Evolutionary conservation across 2,888 invertebrate species (phyloP).

Genomic region (Cephonodes hylas): DNA sequence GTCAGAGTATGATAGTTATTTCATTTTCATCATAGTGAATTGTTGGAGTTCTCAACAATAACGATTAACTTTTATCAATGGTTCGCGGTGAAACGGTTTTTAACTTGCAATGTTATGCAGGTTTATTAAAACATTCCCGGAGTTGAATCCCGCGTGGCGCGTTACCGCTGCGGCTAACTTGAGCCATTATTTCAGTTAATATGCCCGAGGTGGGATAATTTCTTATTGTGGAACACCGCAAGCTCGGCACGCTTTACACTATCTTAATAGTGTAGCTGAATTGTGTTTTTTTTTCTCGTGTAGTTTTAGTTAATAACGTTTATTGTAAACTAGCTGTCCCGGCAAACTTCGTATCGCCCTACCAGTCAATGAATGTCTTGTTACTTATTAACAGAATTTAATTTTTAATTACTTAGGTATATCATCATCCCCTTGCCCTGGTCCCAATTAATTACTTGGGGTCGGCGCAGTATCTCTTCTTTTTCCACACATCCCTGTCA

Average conservation of each 20-base stretch:
- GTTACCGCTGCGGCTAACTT: not conserved
- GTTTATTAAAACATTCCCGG: not conserved
- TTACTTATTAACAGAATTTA: too few species aligned
- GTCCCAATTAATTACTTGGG: too few species aligned
- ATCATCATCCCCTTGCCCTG: too few species aligned
- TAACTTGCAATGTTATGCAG: not conserved
- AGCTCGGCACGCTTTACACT: not conserved
- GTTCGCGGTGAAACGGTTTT: not conserved
- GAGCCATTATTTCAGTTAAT: not conserved
- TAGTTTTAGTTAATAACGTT: not conserved
- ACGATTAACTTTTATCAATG: constrained; percentile 4
- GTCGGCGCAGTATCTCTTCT: too few species aligned
- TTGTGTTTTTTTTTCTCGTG: not conserved
- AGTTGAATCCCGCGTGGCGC: not conserved
- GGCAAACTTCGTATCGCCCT: too few species aligned
- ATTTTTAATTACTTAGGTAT: too few species aligned
- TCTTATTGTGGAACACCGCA: not conserved
- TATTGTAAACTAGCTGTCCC: too few species aligned
- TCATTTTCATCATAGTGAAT: not conserved
- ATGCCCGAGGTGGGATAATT: not conserved
- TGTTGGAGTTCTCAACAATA: not conserved
- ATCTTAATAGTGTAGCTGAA: not conserved
- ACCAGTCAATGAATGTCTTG: too few species aligned
- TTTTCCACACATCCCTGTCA: too few species aligned
- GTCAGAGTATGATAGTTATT: not conserved